phyloP scores from a whole-genome alignment of 2,113 vertebrate species.

The Neoarius graeffei region DNA sequence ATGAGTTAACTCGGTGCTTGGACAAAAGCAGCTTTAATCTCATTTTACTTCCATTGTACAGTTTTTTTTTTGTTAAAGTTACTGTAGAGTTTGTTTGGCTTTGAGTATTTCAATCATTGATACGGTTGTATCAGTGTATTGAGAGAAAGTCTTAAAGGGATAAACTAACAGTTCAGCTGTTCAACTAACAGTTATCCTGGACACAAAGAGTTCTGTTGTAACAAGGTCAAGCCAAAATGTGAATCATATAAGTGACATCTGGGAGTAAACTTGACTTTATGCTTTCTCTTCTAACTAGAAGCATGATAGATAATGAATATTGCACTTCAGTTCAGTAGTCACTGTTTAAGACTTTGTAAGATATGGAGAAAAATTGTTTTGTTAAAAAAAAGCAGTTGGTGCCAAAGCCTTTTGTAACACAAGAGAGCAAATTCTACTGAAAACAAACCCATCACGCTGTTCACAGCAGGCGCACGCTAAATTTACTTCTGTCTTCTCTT shows the following conservation, averaged over 20 bases:
- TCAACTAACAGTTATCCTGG: background rate
- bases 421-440: slow-evolving; percentile 46
- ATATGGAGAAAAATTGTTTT: background rate
- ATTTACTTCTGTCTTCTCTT: slow-evolving; percentile 44
- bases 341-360: background rate
- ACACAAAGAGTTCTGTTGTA: background rate
- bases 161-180: background rate
- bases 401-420: slow-evolving; percentile 25
- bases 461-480: slow-evolving; percentile 47
- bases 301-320: background rate
- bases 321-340: background rate
- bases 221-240: background rate
- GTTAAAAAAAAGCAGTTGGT: slow-evolving; percentile 22
- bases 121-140: background rate
- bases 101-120: background rate
- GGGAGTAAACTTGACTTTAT: background rate
- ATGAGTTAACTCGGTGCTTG: slow-evolving; percentile 16
- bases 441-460: slow-evolving; percentile 46
- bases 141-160: background rate
- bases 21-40: slow-evolving; percentile 4
- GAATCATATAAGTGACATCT: background rate
- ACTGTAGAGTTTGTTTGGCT: background rate
- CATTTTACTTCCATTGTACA: background rate
- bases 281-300: background rate
- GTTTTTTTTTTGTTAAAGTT: background rate